phyloP scores from a whole-genome alignment of 2,113 vertebrate species.

The Anthoscopus minutus region DNA sequence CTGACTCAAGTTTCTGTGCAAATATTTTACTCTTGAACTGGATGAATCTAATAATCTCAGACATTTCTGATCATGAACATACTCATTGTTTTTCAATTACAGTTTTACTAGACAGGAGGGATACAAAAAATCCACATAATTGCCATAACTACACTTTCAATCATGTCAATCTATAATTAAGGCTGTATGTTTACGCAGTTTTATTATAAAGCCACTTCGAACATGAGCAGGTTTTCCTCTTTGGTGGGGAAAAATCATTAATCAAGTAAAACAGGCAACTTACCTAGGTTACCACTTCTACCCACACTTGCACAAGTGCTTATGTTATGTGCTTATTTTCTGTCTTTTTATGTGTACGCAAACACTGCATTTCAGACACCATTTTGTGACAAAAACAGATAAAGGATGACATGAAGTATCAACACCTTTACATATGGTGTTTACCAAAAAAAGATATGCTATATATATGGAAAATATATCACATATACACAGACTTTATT shows the following conservation, averaged over 20 bases:
- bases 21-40: not conserved
- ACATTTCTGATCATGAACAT: not conserved
- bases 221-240: not conserved
- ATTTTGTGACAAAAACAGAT: constrained; percentile 9
- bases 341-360: not conserved
- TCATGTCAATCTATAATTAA: not conserved
- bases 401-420: not conserved
- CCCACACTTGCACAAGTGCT: not conserved
- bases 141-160: not conserved
- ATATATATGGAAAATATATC: not conserved
- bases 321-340: not conserved
- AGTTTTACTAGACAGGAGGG: not conserved
- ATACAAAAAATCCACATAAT: not conserved
- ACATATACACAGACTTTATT: not conserved
- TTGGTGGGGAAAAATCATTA: not conserved
- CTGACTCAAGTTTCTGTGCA: not conserved
- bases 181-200: not conserved
- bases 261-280: not conserved
- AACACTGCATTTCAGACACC: not conserved
- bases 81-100: not conserved
- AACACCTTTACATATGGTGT: constrained; percentile 2
- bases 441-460: not conserved
- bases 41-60: not conserved
- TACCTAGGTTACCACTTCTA: not conserved
- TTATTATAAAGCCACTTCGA: not conserved